Evolutionary conservation across 64 coral and sea anemone genomes (phyloP).

Genomic region (Acropora yongei): DNA sequence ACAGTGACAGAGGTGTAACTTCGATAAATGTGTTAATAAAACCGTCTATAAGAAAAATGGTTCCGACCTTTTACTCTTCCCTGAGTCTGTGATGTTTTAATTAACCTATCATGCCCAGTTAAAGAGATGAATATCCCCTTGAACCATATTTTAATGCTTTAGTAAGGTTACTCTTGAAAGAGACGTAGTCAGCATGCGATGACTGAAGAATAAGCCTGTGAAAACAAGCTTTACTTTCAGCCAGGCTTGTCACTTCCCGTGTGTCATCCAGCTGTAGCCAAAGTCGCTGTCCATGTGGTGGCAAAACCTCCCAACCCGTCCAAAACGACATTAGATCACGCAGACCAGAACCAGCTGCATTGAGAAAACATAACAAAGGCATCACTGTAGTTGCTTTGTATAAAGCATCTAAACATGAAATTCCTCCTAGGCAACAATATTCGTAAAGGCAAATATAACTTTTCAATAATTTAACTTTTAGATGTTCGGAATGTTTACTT

Average conservation of each 20-base stretch:
- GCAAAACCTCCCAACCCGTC: slow-evolving; percentile 21
- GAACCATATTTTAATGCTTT: slow-evolving; percentile 26
- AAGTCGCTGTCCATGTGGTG: slow-evolving; percentile 14
- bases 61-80: neutral
- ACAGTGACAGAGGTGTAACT: neutral
- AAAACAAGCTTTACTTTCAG: slow-evolving; percentile 34
- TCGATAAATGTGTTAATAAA: no score
- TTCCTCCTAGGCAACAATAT: slow-evolving; percentile 30
- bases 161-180: neutral
- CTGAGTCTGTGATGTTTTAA: slow-evolving; percentile 2
- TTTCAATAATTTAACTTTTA: neutral
- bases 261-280: slow-evolving; percentile 23
- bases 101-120: neutral
- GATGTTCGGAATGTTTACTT: neutral
- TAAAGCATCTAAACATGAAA: slow-evolving; percentile 18
- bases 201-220: slow-evolving; percentile 21
- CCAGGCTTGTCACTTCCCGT: neutral
- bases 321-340: slow-evolving; percentile 16
- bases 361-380: slow-evolving; percentile 11
- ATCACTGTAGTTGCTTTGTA: slow-evolving; percentile 4
- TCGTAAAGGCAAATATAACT: neutral
- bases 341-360: slow-evolving; percentile 21
- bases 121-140: slow-evolving; percentile 10
- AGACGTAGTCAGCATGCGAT: neutral
- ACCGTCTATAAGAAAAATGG: neutral